phyloP scores from a whole-genome alignment of 2,888 invertebrate genomes.

The Orthosia cruda region DNA sequence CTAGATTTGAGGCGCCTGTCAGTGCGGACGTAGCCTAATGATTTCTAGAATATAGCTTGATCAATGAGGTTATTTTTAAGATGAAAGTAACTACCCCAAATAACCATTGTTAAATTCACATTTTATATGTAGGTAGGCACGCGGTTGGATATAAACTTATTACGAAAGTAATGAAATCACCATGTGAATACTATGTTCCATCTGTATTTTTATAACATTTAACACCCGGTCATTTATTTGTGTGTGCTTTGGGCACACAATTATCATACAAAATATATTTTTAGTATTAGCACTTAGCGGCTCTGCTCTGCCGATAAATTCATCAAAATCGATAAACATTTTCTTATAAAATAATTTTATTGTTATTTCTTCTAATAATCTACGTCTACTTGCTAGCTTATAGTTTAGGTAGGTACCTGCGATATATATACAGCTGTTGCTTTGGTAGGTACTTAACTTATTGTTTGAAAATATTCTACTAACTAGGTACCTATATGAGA shows the following conservation, averaged over 20 bases:
- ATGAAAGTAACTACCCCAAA: background rate
- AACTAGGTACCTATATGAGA: background rate
- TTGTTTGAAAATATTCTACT: background rate
- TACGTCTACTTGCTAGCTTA: background rate
- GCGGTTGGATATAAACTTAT: background rate
- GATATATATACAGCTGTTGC: background rate
- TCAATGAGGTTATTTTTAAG: background rate
- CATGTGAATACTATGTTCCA: background rate
- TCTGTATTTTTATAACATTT: conserved; percentile 2
- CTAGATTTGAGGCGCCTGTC: no score
- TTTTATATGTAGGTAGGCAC: background rate
- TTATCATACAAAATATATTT: background rate
- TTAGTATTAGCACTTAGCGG: background rate
- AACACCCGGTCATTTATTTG: background rate
- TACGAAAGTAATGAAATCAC: no score
- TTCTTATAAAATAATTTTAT: background rate
- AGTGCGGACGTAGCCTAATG: no score
- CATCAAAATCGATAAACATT: background rate
- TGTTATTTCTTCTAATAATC: background rate
- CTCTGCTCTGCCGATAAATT: conserved; percentile 26
- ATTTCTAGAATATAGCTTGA: background rate
- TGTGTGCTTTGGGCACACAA: background rate
- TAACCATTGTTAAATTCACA: background rate
- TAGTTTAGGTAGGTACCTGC: background rate
- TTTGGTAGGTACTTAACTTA: background rate